A percentile compares a stretch with the other conserved stretches of the same genome.
phyloP scores from a whole-genome alignment of 2,113 vertebrate genomes.

The Toxotes jaculatrix region DNA sequence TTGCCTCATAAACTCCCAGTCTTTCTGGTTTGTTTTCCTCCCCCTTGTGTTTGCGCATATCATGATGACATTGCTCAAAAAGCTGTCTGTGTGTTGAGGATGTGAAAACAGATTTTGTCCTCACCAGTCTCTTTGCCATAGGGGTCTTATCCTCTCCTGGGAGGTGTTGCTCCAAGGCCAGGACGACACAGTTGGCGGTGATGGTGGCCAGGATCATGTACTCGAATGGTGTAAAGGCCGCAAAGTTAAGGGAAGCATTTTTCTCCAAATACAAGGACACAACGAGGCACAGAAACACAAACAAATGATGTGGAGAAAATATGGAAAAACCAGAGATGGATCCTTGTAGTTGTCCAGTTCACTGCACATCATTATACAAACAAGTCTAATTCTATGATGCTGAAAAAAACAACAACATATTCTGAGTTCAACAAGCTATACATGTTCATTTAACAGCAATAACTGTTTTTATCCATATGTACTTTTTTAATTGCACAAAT shows the following conservation, averaged over 20 bases:
- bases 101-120: slow-evolving; percentile 61
- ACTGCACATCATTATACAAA: background rate
- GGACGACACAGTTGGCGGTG: slow-evolving; percentile 97
- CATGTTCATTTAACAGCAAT: background rate
- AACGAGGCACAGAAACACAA: background rate
- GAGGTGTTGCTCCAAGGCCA: slow-evolving; percentile 97
- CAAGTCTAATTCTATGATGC: background rate
- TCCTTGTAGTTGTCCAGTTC: background rate
- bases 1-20: background rate
- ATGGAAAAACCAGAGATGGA: background rate
- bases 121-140: slow-evolving; percentile 97
- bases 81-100: background rate
- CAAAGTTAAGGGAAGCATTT: slow-evolving; percentile 86
- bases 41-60: background rate
- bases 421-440: background rate
- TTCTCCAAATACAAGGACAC: background rate
- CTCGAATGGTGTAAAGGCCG: slow-evolving; percentile 91
- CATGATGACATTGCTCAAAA: background rate
- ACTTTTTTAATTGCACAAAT: background rate
- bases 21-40: slow-evolving; percentile 5
- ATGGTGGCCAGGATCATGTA: slow-evolving; percentile 99
- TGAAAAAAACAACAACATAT: background rate
- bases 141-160: slow-evolving; percentile 98
- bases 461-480: background rate
- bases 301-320: background rate